Percentiles rank a stretch among this genome's conserved stretches.
These are phyloP conservation scores for Eurosta solidaginis DNA, from an alignment of 1,140 invertebrate genomes.

Conservation along the genomic window DNA sequence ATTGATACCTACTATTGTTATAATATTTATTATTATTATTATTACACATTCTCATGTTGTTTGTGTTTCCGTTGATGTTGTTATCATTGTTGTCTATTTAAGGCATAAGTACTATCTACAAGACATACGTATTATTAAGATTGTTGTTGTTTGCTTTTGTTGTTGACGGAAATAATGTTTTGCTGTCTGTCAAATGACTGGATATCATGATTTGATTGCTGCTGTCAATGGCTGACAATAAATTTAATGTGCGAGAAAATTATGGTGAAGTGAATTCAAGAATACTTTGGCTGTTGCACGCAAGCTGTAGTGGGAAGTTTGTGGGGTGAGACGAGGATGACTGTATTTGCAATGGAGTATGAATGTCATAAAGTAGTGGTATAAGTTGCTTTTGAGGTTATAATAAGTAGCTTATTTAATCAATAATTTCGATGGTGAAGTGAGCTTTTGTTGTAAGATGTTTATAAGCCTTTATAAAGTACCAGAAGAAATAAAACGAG, in stretches of 20 bases:
- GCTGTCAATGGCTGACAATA: conserved; percentile 26
- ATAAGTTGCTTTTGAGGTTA: not conserved
- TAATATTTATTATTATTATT: not conserved
- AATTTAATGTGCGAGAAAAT: conserved; percentile 19
- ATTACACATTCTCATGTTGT: not conserved
- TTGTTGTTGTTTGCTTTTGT: conserved; percentile 4
- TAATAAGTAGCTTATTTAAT: conserved; percentile 11
- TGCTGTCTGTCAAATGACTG: conserved; percentile 5
- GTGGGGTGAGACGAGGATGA: not conserved
- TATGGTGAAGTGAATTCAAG: not conserved
- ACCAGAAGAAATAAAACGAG: no score
- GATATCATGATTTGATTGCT: conserved; percentile 21
- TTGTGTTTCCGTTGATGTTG: not conserved
- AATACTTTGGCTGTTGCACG: not conserved
- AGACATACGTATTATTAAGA: not conserved
- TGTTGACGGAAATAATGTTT: conserved; percentile 14
- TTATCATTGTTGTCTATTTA: not conserved
- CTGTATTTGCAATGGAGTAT: not conserved
- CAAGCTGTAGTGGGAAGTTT: not conserved
- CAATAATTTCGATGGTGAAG: not conserved
- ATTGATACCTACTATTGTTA: not conserved
- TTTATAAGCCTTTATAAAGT: no score
- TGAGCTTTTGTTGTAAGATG: not conserved
- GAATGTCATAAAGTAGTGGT: no score
- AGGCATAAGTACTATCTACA: not conserved